phyloP scores from a whole-genome alignment of 2,113 vertebrate genomes.

The Pedetes capensis region DNA sequence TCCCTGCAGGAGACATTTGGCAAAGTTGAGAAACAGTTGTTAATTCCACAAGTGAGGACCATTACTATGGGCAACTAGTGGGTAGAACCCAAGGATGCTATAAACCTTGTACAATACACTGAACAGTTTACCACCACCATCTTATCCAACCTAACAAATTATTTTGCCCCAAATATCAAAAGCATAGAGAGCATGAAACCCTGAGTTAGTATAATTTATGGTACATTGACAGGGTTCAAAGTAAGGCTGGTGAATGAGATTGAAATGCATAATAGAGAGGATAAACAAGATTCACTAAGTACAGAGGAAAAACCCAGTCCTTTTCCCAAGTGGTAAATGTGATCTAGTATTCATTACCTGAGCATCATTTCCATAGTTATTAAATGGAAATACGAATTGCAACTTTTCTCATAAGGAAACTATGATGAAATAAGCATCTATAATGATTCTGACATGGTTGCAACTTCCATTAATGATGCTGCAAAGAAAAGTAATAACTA shows the following conservation, averaged over 20 bases:
- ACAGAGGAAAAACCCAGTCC: background rate
- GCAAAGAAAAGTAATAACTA: too few relatives aligned
- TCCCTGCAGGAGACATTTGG: background rate
- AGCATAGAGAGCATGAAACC: background rate
- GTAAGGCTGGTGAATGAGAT: background rate
- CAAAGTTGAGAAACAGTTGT: background rate
- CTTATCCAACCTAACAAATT: background rate
- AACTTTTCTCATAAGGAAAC: background rate
- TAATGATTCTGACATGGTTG: background rate
- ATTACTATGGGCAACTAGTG: background rate
- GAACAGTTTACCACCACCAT: accelerated
- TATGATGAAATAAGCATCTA: background rate
- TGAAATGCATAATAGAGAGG: background rate
- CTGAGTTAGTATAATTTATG: background rate
- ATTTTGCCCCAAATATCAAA: background rate
- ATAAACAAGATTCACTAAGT: background rate
- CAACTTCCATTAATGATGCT: background rate
- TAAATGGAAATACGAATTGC: background rate
- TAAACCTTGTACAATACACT: background rate
- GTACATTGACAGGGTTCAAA: background rate
- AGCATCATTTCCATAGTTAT: background rate
- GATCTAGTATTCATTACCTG: background rate
- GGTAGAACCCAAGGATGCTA: background rate
- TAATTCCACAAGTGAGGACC: too few relatives aligned
- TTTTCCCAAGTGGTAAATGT: background rate